Base-by-base conservation (phyloP, 2,113 vertebrate genomes). In the Phalacrocorax pelagicus region DNA sequence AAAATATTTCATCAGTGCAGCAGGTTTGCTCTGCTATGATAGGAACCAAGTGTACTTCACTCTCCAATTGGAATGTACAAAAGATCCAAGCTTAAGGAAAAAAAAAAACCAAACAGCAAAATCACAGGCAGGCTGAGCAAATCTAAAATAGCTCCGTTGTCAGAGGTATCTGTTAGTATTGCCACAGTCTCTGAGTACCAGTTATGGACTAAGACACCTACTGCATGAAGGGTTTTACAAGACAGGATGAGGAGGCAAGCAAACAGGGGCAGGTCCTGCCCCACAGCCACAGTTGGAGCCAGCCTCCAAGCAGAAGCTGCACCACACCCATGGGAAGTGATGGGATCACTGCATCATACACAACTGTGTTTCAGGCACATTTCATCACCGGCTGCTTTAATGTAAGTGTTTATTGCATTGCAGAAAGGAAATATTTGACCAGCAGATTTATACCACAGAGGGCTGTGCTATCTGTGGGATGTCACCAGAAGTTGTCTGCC, bases 291-390 rank as follows among this genome's bases (percentile, higher is more conserved):
- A 40, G 36, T 2, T 1, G 8, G 44, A 67, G 21, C 16, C 34
- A 40, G 69, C 6, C 27, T 51, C 34, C 0, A 2, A 36, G 77
- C 34, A 18, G 36, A 23, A 1, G 0, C 63, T 20, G 36, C 42
- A 8, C 36, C 0, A 0, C 46, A 90, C 87, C 92, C 74, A 20
- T 1, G 7, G 52, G 77, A 40, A n/a, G 27, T 1, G 22, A 24
- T 2, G 2, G 79, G n/a, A 30, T 36, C 0, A 1, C 26, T 1
- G 1, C 54, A 18, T 12, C 0, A 0, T 12, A 49, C 59, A n/a
- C 44, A 5, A 44, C 74, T 19, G 27, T 23, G 23, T 61, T 72
- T 85, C 2, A 4, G 75, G 63, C 46, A 70, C 40, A 40, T 90
- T 88, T 92, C 61, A 46, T 16, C 73, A 65, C 32, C 38, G 63